Evolutionary conservation across 2,797 vertebrate genomes (phyloP), one percentile per base, ranked within the genome.

Genomic region (Acanthurus tractus): DNA sequence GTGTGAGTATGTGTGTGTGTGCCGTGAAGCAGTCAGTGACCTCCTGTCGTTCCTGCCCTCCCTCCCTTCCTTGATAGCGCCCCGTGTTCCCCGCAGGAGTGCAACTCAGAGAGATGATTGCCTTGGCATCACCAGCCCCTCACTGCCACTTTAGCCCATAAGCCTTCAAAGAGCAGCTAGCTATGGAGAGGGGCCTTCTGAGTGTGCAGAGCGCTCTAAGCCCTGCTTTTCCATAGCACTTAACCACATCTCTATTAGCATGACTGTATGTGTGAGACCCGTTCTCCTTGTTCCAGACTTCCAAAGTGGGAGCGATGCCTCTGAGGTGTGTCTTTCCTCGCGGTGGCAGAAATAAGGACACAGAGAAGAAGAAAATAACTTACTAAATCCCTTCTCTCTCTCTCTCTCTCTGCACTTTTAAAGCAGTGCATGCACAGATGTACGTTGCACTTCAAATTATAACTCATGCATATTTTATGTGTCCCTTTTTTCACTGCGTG

Each of bases 121-220:
- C 81, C 61, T 79, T 74, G 85, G 80, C 78, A 85, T 80, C 72
- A 59, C 65, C 71, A 48, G 68, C 55, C 71, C 82, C 67, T 82
- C 54, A 22, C 80, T 74, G 77, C 76, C 87, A 86, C 84, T 91
- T 90, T 69, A 84, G 79, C 74, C 80, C 69, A 79, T 86, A 86
- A 88, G 86, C 84, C 90, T 91, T 89, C 81, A 89, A 90, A 86
- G 88, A 85, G 82, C 72, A 89, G 82, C 75, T 72, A 79, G 74
- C 75, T 77, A 85, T 61, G 78, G 76, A 88, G 80, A 78, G 75
- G 71, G 56, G 73, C 59, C 75, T 79, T 87, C 78, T 85, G 83
- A 90, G 85, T 81, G 87, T 75, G 84, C 84, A 87, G 87, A 90
- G 83, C 76, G 76, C 79, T 82, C 79, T 77, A 81, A 85, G 83